Evolutionary conservation across 1,140 invertebrate genomes (phyloP).

Genomic region (Rhagoletis pomonella): DNA sequence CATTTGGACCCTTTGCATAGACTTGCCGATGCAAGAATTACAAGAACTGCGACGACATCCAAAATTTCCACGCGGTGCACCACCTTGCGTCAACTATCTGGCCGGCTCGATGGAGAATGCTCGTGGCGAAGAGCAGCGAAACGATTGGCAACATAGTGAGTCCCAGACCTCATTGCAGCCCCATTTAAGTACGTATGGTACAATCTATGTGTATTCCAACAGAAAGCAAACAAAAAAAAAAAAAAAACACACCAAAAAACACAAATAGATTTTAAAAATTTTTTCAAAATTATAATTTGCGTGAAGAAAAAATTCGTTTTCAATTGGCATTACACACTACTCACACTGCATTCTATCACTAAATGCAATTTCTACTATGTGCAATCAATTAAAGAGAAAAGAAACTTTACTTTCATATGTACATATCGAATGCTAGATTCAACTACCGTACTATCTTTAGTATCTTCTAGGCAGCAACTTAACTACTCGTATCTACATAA

Average conservation of each 20-base stretch:
- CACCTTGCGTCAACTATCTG: constrained; percentile 86
- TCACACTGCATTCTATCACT: background rate
- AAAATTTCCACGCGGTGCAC: constrained; percentile 80
- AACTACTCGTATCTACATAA: background rate
- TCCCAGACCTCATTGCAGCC: constrained; percentile 74
- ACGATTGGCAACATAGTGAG: constrained; percentile 90
- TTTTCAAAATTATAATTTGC: background rate
- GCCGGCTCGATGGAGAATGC: constrained; percentile 79
- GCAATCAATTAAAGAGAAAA: background rate
- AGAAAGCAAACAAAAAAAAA: background rate
- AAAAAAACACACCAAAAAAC: background rate
- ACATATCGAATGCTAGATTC: background rate
- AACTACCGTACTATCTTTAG: constrained; percentile 23
- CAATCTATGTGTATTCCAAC: constrained; percentile 61
- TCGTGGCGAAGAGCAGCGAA: constrained; percentile 80
- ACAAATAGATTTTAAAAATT: background rate
- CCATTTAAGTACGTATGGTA: constrained; percentile 73
- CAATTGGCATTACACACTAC: background rate
- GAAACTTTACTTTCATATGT: background rate
- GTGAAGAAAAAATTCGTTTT: background rate
- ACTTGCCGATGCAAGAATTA: constrained; percentile 83
- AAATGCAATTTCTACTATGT: background rate
- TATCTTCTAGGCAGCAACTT: constrained; percentile 27
- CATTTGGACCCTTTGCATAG: constrained; percentile 90
- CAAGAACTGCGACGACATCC: constrained; percentile 78